Evolutionary conservation across 2,888 invertebrate genomes (phyloP).

Genomic region (Allacma fusca): DNA sequence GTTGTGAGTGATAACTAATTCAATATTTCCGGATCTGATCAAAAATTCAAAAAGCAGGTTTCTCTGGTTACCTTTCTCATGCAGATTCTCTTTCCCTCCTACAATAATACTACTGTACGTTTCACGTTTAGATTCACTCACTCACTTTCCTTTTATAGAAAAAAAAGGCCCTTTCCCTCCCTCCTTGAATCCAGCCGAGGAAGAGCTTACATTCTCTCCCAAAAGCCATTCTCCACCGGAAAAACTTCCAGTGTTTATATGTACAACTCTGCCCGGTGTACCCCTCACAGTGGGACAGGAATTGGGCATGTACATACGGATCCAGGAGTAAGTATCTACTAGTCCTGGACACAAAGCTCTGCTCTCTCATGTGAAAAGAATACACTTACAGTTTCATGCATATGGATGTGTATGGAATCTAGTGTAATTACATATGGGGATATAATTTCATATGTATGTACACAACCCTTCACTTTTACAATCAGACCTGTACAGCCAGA

Average conservation of each 20-base stretch:
- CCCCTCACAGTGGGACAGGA: too few relatives aligned
- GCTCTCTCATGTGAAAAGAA: too few relatives aligned
- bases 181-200: not conserved
- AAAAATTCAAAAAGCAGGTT: conserved; percentile 41
- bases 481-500: too few relatives aligned
- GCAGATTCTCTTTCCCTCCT: conserved; percentile 10
- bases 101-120: conserved; percentile 9
- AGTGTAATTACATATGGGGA: too few relatives aligned
- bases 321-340: too few relatives aligned
- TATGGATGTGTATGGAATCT: too few relatives aligned
- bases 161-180: not conserved
- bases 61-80: not conserved
- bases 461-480: too few relatives aligned
- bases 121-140: not conserved
- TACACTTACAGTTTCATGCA: too few relatives aligned
- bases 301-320: too few relatives aligned
- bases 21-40: conserved; percentile 41
- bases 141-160: not conserved
- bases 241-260: conserved; percentile 31
- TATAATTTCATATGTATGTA: too few relatives aligned
- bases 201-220: conserved; percentile 27
- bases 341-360: too few relatives aligned
- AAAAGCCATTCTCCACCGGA: conserved; percentile 36
- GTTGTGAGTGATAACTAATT: conserved; percentile 39
- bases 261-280: not conserved